Conservation (phyloP, 2,797 vertebrate species). For the Neosalanx taihuensis region DNA sequence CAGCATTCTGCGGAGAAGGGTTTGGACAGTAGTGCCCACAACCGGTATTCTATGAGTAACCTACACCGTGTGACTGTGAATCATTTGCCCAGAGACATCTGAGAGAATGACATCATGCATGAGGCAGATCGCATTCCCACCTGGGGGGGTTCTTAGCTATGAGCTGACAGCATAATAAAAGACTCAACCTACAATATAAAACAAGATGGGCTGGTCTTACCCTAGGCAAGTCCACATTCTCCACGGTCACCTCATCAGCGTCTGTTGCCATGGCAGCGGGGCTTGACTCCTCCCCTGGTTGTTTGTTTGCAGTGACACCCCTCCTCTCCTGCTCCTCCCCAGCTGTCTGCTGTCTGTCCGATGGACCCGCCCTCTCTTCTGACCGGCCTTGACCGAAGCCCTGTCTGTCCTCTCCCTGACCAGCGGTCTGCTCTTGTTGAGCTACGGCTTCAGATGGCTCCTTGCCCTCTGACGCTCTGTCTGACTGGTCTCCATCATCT, state of each 20-base stretch:
- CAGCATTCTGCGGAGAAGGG: background rate
- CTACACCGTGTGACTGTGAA: background rate
- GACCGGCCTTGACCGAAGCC: conserved; percentile 10
- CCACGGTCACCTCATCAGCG: conserved; percentile 10
- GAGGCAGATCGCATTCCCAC: conserved; percentile 20
- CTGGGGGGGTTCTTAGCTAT: conserved; percentile 4
- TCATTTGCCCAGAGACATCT: background rate
- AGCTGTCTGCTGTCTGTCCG: background rate
- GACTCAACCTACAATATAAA: background rate
- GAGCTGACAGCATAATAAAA: background rate
- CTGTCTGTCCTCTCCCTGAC: background rate
- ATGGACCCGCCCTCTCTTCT: conserved; percentile 2
- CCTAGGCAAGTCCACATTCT: conserved; percentile 36
- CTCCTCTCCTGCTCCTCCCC: conserved; percentile 15
- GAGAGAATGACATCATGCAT: background rate
- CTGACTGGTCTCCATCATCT: conserved; percentile 13
- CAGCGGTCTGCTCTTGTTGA: background rate
- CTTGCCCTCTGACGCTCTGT: background rate
- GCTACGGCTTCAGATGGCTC: background rate
- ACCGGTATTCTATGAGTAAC: background rate
- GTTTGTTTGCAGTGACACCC: conserved; percentile 11
- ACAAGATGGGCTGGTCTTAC: conserved; percentile 43
- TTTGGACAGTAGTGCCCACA: background rate
- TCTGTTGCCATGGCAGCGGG: background rate
- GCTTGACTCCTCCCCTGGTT: background rate